Conservation (phyloP, 2,113 vertebrate genomes). For the Brachypodius melanocephalos region DNA sequence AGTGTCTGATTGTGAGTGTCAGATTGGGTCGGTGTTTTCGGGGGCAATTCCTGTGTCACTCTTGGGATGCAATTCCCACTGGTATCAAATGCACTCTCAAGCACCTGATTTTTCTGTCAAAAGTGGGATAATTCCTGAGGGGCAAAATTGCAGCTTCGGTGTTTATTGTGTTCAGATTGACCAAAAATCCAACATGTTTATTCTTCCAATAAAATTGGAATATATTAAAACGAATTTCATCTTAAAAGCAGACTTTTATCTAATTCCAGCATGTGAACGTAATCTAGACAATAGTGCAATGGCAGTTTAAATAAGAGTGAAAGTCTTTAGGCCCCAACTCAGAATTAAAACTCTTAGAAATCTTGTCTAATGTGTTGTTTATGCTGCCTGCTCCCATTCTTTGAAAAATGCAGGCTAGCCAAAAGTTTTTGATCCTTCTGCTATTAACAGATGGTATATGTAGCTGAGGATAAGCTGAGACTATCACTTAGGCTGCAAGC, state of each 20-base stretch:
- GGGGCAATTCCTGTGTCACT: background rate
- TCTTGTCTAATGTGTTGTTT: constrained; percentile 52
- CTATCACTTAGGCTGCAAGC: constrained; percentile 84
- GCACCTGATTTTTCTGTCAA: background rate
- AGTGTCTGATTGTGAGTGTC: background rate
- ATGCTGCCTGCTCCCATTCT: constrained; percentile 68
- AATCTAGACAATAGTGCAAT: constrained; percentile 9
- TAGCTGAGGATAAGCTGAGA: constrained; percentile 85
- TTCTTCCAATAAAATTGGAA: constrained; percentile 16
- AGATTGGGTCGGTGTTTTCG: background rate
- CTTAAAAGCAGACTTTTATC: background rate
- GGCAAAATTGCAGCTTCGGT: constrained; percentile 19
- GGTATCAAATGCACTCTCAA: background rate
- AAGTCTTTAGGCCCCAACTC: constrained; percentile 4
- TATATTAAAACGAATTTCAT: background rate
- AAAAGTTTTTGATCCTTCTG: constrained; percentile 88
- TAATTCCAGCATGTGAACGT: background rate
- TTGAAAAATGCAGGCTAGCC: constrained; percentile 76
- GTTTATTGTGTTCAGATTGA: background rate
- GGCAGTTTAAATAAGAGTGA: constrained; percentile 22
- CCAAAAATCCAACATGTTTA: background rate
- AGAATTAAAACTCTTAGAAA: constrained; percentile 55
- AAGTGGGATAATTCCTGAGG: background rate
- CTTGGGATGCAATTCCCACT: background rate
- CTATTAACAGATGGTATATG: constrained; percentile 94